Base-by-base conservation (phyloP, 2,888 invertebrate species). In the Lathronympha strigana region DNA sequence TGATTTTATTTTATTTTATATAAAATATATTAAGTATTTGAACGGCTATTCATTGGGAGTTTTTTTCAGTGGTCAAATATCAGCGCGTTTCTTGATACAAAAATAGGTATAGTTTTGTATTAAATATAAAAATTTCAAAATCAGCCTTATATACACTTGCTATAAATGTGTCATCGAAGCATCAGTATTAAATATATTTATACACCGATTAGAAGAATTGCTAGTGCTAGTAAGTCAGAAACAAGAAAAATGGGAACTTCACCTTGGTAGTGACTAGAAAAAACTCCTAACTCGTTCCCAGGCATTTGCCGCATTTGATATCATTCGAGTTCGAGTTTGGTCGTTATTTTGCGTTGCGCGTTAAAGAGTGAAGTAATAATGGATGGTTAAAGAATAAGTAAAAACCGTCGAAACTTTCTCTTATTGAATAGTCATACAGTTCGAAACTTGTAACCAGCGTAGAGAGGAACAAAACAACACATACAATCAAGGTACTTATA, bases 271-370 rank as follows among this genome's bases (percentile, higher is more conserved):
- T 8, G 31, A 19, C 4, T 5, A 19, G 8, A 17, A 60, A 64
- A 61, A 61, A 66, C 47, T 47, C 28, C 33, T 49, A 17, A 2
- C n/a, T 0, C 9, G 21, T 28, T 54, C 54, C 54, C 47, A 66
- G 60, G 54, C 54, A 66, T 66, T 66, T 66, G 60, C 47, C 54
- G 54, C 54, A 66, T 66, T 66, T 66, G 60, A 54, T 61, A 53
- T 45, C 60, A 66, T 53, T 61, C 60, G 51, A 60, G 64, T 53
- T 33, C 53, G 61, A 61, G 66, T 66, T 66, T 66, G 47, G 66
- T 66, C 73, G 73, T 77, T 77, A 77, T 74, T 80, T 82, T 83
- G 77, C 76, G 81, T 76, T 80, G 78, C 77, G 75, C 66, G 53
- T 38, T 54, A 61, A 61, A 53, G 38, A 66, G 61, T 53, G 23